Evolutionary conservation across 1,140 invertebrate species (phyloP), one percentile per base, ranked within the genome.

Genomic region (Aphelinus atriplicis): DNA sequence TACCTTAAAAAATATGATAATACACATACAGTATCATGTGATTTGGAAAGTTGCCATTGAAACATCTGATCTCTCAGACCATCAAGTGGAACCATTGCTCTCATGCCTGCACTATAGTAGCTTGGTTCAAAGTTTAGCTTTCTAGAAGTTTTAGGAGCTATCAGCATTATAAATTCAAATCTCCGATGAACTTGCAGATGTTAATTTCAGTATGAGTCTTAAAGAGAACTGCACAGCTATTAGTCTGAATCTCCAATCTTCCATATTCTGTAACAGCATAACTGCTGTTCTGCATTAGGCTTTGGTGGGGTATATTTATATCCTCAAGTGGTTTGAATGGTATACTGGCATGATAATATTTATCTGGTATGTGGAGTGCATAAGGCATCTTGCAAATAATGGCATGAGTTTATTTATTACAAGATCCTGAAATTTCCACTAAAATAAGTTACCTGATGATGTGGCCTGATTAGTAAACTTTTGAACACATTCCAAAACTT

Each of bases 221-320:
- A 73, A 82, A 76, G 73, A 45, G 71, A 77, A 62, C 70, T 68
- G 61, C 45, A 58, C 46, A 64, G 62, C 60, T 69, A 56, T 65
- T 75, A 71, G 73, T 73, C 70, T 45, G 9, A 60, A 45, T 53
- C 7, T 74, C 2, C 60, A 50, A 71, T 75, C 26, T 26, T 26
- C 26, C 26, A 67, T 71, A 60, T 73, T 55, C 45, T 67, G 47
- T 63, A 68, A 72, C 71, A 55, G 58, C 73, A 75, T 77, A 71
- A 63, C 73, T 70, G 67, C 71, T 77, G 62, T 77, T 79, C 60
- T 77, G 76, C 78, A 78, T 78, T 78, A 77, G 58, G 72, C 80
- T 81, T 77, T 81, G 66, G 75, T 64, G 71, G 74, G 78, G 80
- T 84, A 79, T 84, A 84, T 84, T 83, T 85, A 82, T 82, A 83